Conservation (phyloP, 2,113 vertebrate species). For the Bubo blakistoni region DNA sequence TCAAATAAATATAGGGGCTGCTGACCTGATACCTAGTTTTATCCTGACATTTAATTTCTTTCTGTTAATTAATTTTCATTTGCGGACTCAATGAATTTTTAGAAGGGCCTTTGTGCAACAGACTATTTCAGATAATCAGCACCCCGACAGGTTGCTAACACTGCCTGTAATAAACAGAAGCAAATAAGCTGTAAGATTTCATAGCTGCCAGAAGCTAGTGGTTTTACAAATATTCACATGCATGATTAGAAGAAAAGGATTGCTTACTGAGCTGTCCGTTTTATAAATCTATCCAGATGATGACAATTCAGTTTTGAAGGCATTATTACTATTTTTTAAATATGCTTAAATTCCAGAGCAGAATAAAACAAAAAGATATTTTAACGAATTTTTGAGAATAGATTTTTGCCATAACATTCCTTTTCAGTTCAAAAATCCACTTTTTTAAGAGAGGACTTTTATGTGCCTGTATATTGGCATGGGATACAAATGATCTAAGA, state of each 20-base stretch:
- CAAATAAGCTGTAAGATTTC: neutral
- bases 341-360: neutral
- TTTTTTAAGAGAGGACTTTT: neutral
- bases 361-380: neutral
- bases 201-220: neutral
- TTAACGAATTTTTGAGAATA: neutral
- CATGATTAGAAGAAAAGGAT: neutral
- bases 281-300: neutral
- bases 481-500: neutral
- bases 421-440: neutral
- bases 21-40: neutral
- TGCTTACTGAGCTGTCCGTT: neutral
- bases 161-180: neutral
- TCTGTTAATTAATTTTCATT: conserved; percentile 37
- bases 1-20: conserved; percentile 45
- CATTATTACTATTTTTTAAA: neutral
- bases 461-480: neutral
- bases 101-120: neutral
- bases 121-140: neutral
- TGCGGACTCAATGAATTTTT: neutral
- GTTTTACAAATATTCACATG: neutral
- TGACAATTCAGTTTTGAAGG: neutral
- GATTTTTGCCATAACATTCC: neutral
- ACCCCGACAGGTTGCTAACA: neutral
- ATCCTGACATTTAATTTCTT: conserved; percentile 37